Evolutionary conservation across 1,140 invertebrate species (phyloP).

Genomic region (Frieseomelitta varia): DNA sequence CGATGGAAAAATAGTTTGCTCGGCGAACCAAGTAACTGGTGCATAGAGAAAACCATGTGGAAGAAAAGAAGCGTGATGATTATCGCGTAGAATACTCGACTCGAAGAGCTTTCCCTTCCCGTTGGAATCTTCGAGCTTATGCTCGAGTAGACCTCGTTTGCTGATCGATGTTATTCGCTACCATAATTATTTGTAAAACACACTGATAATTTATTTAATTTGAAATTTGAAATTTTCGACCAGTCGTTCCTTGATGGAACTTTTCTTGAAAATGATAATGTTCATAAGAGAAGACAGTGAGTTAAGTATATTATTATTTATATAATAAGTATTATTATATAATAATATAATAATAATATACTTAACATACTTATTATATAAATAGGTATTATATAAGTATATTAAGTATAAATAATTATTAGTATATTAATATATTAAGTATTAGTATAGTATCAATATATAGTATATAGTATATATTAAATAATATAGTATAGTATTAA

Average conservation of each 20-base stretch:
- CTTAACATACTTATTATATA: too few species aligned
- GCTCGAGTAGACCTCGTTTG: neutral
- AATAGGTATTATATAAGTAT: too few species aligned
- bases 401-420: too few species aligned
- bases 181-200: neutral
- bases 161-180: neutral
- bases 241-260: neutral
- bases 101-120: neutral
- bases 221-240: neutral
- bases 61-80: neutral
- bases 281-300: too few species aligned
- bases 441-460: too few species aligned
- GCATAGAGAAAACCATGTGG: neutral
- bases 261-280: too few species aligned
- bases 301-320: too few species aligned
- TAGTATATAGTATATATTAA: too few species aligned
- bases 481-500: too few species aligned
- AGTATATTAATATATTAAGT: too few species aligned
- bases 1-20: slow-evolving; percentile 27
- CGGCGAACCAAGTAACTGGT: neutral
- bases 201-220: neutral
- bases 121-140: neutral
- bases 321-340: too few species aligned
- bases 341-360: too few species aligned
- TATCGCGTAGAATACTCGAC: neutral